Conservation (phyloP, 1,140 invertebrate genomes). For the Leguminivora glycinivorella region DNA sequence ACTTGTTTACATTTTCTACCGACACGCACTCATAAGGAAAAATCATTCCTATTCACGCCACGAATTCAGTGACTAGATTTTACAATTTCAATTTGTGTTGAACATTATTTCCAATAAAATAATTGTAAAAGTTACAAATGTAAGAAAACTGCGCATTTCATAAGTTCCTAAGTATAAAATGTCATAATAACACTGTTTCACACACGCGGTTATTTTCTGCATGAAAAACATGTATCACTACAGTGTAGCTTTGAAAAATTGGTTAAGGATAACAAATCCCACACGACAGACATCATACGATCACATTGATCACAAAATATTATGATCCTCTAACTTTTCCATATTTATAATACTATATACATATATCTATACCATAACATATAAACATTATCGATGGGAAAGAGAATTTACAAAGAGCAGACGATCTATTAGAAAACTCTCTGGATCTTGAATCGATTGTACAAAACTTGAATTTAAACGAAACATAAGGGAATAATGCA, state of each 20-base stretch:
- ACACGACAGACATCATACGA: too few species aligned
- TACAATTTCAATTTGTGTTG: not conserved
- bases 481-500: too few species aligned
- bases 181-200: not conserved
- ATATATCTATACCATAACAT: too few species aligned
- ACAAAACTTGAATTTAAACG: too few species aligned
- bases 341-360: too few species aligned
- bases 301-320: too few species aligned
- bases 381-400: too few species aligned
- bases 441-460: too few species aligned
- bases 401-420: too few species aligned
- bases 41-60: not conserved
- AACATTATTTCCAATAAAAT: not conserved
- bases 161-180: not conserved
- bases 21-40: not conserved
- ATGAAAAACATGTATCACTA: not conserved
- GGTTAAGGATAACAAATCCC: not conserved
- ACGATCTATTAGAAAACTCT: too few species aligned
- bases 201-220: not conserved
- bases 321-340: too few species aligned
- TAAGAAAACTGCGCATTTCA: not conserved
- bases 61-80: not conserved
- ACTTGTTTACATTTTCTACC: constrained; percentile 8
- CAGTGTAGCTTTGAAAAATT: not conserved
- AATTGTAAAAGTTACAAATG: too few species aligned